Evolutionary conservation across 2,113 vertebrate species (phyloP).

Genomic region (Entelurus aequoreus): DNA sequence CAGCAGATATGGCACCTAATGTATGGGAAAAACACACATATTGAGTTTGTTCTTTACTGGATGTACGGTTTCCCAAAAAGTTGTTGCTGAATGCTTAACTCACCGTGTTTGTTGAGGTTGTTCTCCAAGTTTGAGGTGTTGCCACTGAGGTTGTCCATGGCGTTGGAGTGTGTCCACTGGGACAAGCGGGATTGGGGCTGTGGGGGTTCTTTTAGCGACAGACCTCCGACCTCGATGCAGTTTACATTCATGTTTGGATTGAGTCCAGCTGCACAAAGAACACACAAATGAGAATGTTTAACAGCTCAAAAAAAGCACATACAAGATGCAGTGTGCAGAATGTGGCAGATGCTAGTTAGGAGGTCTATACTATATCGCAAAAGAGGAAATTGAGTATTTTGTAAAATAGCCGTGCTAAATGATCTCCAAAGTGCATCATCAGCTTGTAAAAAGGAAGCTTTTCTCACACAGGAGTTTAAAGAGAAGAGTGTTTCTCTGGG

Average conservation of each 20-base stretch:
- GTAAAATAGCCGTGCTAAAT: background rate
- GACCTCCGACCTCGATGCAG: slow-evolving; percentile 90
- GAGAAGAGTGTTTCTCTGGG: no score
- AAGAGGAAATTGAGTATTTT: background rate
- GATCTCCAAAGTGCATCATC: background rate
- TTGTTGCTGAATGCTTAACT: background rate
- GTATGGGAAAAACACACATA: background rate
- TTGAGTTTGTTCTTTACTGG: background rate
- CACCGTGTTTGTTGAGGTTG: slow-evolving; percentile 93
- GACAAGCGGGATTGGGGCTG: slow-evolving; percentile 97
- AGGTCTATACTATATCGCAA: background rate
- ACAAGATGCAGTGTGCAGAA: background rate
- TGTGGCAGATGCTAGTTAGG: background rate
- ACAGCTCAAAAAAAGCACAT: background rate
- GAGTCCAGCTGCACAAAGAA: slow-evolving; percentile 80
- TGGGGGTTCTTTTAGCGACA: slow-evolving; percentile 90
- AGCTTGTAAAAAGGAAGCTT: background rate
- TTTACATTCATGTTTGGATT: slow-evolving; percentile 95
- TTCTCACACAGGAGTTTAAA: background rate
- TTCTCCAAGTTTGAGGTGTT: slow-evolving; percentile 89
- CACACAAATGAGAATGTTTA: background rate
- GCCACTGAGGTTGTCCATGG: slow-evolving; percentile 87
- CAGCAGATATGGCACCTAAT: slow-evolving; percentile 89
- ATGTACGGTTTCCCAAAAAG: background rate
- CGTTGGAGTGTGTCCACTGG: slow-evolving; percentile 97